Evolutionary conservation across 2,888 invertebrate genomes (phyloP).

Genomic region (Tipula vernalis): DNA sequence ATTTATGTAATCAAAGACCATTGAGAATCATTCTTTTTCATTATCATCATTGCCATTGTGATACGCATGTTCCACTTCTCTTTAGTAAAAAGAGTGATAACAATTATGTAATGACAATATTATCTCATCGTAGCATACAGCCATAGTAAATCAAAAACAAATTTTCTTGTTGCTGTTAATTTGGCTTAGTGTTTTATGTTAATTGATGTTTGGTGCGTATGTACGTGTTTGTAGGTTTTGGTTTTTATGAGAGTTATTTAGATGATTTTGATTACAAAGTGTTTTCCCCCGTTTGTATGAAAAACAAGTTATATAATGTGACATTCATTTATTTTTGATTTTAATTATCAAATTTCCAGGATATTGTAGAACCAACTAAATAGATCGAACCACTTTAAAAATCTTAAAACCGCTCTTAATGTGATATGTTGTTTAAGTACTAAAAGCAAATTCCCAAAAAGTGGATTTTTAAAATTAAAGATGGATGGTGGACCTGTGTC

Average conservation of each 20-base stretch:
- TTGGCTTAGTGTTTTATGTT: neutral
- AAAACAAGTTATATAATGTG: neutral
- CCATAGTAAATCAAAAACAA: neutral
- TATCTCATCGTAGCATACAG: neutral
- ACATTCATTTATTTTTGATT: no score
- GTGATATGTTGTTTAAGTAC: no score
- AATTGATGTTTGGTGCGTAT: neutral
- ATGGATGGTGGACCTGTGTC: no score
- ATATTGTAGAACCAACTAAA: no score
- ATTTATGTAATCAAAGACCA: neutral
- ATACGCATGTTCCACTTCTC: neutral
- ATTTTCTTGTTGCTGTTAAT: neutral
- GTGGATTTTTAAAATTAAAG: no score
- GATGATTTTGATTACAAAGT: neutral
- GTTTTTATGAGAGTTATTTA: neutral
- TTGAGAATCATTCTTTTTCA: neutral
- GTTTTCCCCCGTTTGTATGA: neutral
- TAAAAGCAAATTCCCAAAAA: no score
- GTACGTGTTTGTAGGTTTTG: neutral
- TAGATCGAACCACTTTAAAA: no score
- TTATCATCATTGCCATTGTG: neutral
- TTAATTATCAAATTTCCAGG: no score
- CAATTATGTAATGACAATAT: neutral
- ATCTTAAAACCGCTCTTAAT: no score
- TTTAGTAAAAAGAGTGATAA: neutral